A percentile compares a stretch with the other conserved stretches of the same genome.
Conservation (phyloP, 2,888 invertebrate species). For the Abrostola tripartita region DNA sequence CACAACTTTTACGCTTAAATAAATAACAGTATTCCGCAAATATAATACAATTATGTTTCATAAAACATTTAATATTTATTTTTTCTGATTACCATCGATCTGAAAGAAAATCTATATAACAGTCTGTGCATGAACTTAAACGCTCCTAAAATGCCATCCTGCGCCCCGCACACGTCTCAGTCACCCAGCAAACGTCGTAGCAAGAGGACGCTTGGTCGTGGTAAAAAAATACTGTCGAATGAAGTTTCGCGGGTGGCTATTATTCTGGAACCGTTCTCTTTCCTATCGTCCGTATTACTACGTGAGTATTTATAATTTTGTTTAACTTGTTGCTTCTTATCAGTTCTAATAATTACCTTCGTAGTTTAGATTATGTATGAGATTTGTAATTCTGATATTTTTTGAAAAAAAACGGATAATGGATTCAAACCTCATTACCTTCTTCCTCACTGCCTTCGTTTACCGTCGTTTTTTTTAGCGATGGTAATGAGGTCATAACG, state of each 20-base stretch:
- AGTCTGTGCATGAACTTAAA: conserved; percentile 1
- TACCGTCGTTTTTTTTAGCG: conserved; percentile 19
- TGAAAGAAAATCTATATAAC: neutral
- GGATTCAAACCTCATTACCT: conserved; percentile 12
- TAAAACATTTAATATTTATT: conserved; percentile 1
- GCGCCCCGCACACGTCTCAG: conserved; percentile 10
- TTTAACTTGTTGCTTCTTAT: neutral
- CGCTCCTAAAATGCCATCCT: neutral
- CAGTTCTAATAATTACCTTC: conserved; percentile 4
- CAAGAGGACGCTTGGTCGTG: conserved; percentile 5
- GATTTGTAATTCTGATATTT: conserved; percentile 2
- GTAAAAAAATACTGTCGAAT: conserved; percentile 5
- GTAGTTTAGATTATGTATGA: conserved; percentile 3
- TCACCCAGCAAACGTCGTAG: conserved; percentile 12
- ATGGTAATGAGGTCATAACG: conserved; percentile 17
- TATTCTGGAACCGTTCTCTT: conserved; percentile 1
- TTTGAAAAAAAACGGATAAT: conserved; percentile 2
- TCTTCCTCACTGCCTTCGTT: conserved; percentile 20
- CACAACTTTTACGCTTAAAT: conserved; percentile 7
- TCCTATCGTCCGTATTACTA: conserved; percentile 1
- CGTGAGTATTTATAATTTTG: conserved; percentile 2
- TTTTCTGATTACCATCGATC: conserved; percentile 5
- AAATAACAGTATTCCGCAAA: neutral
- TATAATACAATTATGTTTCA: conserved; percentile 1
- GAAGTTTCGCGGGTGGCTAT: neutral